Evolutionary conservation across 2,797 vertebrate genomes (phyloP).

Genomic region (Notolabrus celidotus): DNA sequence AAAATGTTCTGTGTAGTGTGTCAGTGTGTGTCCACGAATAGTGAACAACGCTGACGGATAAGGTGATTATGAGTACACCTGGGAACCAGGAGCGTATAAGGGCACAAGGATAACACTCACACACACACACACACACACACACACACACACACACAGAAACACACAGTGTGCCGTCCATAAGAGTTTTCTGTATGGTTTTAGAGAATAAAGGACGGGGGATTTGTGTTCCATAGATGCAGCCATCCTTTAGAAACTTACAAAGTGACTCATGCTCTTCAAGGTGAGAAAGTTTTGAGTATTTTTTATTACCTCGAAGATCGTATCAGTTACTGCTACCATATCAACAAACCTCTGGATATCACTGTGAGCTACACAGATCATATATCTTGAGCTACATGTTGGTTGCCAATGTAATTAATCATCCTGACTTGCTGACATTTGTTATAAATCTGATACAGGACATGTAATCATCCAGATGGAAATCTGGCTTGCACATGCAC

Average conservation of each 20-base stretch:
- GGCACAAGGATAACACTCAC: constrained; percentile 54
- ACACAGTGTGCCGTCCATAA: constrained; percentile 28
- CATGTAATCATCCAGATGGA: constrained; percentile 5
- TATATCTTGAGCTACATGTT: not conserved
- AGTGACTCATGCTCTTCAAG: constrained; percentile 57
- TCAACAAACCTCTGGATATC: constrained; percentile 14
- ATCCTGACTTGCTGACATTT: constrained; percentile 5
- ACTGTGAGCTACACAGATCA: not conserved
- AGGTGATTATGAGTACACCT: constrained; percentile 74
- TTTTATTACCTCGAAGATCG: not conserved
- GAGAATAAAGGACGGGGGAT: constrained; percentile 50
- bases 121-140: constrained; percentile 23
- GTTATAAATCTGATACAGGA: constrained; percentile 11
- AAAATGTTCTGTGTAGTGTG: constrained; percentile 48
- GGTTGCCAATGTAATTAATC: constrained; percentile 12
- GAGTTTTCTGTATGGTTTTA: constrained; percentile 49
- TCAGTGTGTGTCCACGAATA: constrained; percentile 58
- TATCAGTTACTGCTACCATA: not conserved
- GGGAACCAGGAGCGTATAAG: constrained; percentile 60
- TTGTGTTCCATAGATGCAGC: constrained; percentile 32
- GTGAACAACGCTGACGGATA: constrained; percentile 60
- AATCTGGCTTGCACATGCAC: not conserved
- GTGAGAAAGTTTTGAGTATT: constrained; percentile 37
- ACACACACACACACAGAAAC: too few species aligned
- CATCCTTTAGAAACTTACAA: constrained; percentile 34